phyloP scores from a whole-genome alignment of 2,888 invertebrate species.

The Volucella inflata region DNA sequence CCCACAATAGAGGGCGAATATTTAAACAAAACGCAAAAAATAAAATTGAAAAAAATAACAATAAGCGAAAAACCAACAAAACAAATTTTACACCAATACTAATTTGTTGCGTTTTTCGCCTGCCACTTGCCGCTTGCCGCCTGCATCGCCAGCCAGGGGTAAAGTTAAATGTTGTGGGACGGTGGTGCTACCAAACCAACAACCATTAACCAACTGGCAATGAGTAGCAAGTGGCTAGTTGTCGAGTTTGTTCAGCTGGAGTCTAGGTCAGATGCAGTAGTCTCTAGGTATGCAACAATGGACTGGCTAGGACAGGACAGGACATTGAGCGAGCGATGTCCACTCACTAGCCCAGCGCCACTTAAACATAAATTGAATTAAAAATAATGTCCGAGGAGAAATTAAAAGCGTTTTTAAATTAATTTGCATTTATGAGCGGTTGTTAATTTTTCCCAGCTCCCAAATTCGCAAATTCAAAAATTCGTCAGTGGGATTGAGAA shows the following conservation, averaged over 20 bases:
- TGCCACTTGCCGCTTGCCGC: neutral
- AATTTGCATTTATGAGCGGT: constrained; percentile 73
- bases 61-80: constrained; percentile 46
- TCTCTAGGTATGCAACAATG: neutral
- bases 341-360: constrained; percentile 48
- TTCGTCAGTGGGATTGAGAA: constrained; percentile 13
- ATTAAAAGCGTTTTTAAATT: constrained; percentile 74
- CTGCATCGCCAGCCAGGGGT: constrained; percentile 24
- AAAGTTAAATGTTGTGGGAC: constrained; percentile 13
- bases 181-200: constrained; percentile 8
- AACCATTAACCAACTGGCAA: neutral
- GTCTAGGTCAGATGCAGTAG: constrained; percentile 36
- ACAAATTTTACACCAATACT: constrained; percentile 67
- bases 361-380: constrained; percentile 74
- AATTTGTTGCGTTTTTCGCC: constrained; percentile 63
- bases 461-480: constrained; percentile 20
- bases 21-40: constrained; percentile 12
- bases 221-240: too few relatives aligned
- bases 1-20: constrained; percentile 48
- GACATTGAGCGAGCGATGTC: constrained; percentile 27
- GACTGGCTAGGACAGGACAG: neutral
- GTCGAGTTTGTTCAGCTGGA: too few relatives aligned
- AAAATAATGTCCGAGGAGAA: constrained; percentile 72
- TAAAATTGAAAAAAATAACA: constrained; percentile 33
- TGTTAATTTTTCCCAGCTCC: constrained; percentile 67